Percentiles rank a stretch among this genome's conserved stretches.
Conservation (phyloP, 2,113 vertebrate genomes). For the Prolemur simus region DNA sequence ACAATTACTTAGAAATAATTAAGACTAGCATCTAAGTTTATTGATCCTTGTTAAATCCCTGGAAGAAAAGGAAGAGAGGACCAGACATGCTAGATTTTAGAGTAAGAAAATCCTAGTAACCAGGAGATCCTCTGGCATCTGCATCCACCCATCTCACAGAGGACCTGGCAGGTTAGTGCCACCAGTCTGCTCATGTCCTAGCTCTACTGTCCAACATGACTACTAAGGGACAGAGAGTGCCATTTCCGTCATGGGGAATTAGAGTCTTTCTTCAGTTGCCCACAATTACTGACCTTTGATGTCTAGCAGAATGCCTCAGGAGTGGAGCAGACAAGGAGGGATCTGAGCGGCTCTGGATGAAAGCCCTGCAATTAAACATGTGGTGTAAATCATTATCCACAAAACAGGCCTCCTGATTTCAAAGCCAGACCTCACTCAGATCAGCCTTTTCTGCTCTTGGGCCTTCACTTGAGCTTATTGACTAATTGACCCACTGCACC, state of each 20-base stretch:
- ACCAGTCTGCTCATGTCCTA: neutral
- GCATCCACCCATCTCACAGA: neutral
- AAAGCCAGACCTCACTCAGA: neutral
- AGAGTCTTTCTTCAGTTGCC: neutral
- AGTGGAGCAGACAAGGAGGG: neutral
- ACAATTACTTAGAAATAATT: neutral
- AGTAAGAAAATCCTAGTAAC: neutral
- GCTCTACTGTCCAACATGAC: neutral
- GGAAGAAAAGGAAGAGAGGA: neutral
- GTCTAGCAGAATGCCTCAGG: neutral
- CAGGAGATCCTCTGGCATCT: neutral
- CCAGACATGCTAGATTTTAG: neutral
- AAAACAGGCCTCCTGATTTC: neutral
- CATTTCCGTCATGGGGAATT: neutral
- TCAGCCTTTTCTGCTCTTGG: neutral
- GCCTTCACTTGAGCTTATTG: neutral
- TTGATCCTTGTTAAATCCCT: neutral
- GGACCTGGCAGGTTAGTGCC: rapidly evolving
- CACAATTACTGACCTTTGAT: neutral
- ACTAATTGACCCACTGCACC: neutral
- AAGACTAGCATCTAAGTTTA: neutral
- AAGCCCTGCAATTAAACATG: neutral
- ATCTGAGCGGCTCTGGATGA: neutral
- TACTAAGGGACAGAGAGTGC: neutral
- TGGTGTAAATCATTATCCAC: neutral